Percentiles rank a stretch among this genome's conserved stretches.
Conservation (phyloP, 2,888 invertebrate genomes). For the Aethes cnicana region DNA sequence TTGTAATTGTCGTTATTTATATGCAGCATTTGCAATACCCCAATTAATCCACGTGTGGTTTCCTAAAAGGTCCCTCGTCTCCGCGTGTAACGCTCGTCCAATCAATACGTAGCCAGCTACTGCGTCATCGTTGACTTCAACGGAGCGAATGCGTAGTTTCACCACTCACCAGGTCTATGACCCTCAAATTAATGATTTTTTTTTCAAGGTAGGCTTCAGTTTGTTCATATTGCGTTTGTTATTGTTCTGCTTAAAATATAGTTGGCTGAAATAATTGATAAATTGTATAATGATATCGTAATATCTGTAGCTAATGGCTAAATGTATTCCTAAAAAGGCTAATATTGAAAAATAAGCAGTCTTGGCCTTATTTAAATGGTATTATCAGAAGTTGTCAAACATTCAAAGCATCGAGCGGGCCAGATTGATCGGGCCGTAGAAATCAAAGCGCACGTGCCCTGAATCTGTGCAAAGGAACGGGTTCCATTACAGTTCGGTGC, state of each 20-base stretch:
- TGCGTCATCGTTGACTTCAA: constrained; percentile 54
- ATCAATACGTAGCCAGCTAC: constrained; percentile 61
- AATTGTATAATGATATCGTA: too few species aligned
- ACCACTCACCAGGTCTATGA: constrained; percentile 58
- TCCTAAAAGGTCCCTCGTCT: too few species aligned
- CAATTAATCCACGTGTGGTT: too few species aligned
- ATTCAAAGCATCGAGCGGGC: constrained; percentile 48
- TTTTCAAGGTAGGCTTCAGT: too few species aligned
- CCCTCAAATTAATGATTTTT: constrained; percentile 35
- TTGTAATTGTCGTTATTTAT: too few species aligned
- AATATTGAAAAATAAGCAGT: not conserved
- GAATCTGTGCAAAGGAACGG: constrained; percentile 47
- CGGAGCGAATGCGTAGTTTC: constrained; percentile 53
- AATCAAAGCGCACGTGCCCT: constrained; percentile 64
- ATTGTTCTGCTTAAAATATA: too few species aligned
- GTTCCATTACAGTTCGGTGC: constrained; percentile 45
- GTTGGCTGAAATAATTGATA: too few species aligned
- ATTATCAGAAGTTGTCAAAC: constrained; percentile 38
- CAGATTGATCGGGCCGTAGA: constrained; percentile 57
- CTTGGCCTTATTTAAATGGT: too few species aligned
- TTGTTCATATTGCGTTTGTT: too few species aligned
- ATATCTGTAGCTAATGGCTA: too few species aligned
- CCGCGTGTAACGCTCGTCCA: constrained; percentile 35
- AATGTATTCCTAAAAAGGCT: too few species aligned
- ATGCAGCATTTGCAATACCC: too few species aligned